Conservation (phyloP, 2,797 vertebrate species). For the Enteromius fasciolatus region DNA sequence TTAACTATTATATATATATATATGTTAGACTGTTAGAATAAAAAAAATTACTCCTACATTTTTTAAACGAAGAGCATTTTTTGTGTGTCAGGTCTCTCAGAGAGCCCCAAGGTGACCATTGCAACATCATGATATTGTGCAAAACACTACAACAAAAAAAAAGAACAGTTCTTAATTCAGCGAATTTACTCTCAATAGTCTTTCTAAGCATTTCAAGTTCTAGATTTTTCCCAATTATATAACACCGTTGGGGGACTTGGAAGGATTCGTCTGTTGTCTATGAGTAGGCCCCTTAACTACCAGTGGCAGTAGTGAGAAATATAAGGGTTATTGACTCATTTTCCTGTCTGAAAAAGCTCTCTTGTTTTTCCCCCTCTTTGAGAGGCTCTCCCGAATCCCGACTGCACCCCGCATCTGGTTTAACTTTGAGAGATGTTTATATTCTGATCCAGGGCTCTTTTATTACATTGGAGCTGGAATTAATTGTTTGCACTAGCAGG, state of each 20-base stretch:
- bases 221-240: conserved; percentile 10
- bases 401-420: conserved; percentile 80
- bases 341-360: conserved; percentile 72
- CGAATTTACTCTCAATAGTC: neutral
- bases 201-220: neutral
- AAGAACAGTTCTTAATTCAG: neutral
- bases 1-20: neutral
- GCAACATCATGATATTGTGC: neutral
- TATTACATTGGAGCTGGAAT: conserved; percentile 80
- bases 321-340: conserved; percentile 72
- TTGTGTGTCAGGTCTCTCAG: neutral
- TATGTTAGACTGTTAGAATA: too few species aligned
- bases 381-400: conserved; percentile 66
- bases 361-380: conserved; percentile 72
- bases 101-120: neutral
- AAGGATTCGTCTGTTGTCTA: conserved; percentile 44
- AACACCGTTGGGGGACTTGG: neutral
- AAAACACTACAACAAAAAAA: neutral
- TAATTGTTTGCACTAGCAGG: conserved; percentile 75
- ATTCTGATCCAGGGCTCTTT: conserved; percentile 77
- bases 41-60: neutral
- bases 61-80: neutral
- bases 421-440: conserved; percentile 81
- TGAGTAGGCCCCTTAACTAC: conserved; percentile 61
- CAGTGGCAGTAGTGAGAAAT: conserved; percentile 63